A percentile compares a stretch with the other conserved stretches of the same genome.
Evolutionary conservation across 2,888 invertebrate species (phyloP).

Genomic region (Caenorhabditis virilis): DNA sequence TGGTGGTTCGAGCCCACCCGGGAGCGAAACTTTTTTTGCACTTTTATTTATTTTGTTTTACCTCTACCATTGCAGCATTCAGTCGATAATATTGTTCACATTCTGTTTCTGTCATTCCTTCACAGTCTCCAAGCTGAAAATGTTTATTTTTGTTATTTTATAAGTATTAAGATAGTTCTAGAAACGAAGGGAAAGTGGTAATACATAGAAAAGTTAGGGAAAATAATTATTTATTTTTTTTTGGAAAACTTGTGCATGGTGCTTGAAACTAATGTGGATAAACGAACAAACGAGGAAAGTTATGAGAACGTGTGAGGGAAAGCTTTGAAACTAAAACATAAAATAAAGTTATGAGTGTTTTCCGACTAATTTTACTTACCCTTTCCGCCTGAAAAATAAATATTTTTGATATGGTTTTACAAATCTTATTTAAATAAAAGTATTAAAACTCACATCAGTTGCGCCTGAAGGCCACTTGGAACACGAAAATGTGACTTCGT

Average conservation of each 20-base stretch:
- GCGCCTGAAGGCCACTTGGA: constrained; percentile 60
- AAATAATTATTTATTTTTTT: no score
- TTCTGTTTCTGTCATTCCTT: constrained; percentile 56
- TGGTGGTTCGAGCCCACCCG: constrained; percentile 64
- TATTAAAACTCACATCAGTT: constrained; percentile 46
- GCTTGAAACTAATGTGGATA: not conserved
- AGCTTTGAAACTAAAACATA: not conserved
- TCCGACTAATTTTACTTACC: constrained; percentile 19
- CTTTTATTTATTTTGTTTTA: constrained; percentile 4
- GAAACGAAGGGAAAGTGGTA: constrained; percentile 14
- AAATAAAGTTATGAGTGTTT: not conserved
- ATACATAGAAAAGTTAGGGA: not conserved
- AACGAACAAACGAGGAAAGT: not conserved
- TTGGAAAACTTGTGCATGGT: not conserved
- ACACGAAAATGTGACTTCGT: constrained; percentile 54
- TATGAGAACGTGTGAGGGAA: not conserved
- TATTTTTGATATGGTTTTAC: constrained; percentile 3
- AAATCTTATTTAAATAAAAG: not conserved
- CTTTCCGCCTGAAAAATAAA: constrained; percentile 30
- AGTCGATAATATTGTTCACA: constrained; percentile 53
- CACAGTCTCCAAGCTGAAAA: constrained; percentile 57
- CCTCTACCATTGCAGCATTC: constrained; percentile 58
- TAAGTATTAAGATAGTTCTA: not conserved
- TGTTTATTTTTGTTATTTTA: not conserved
- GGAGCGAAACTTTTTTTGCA: constrained; percentile 26